Base-by-base conservation (phyloP, 2,888 invertebrate genomes). In the Amiota minor region DNA sequence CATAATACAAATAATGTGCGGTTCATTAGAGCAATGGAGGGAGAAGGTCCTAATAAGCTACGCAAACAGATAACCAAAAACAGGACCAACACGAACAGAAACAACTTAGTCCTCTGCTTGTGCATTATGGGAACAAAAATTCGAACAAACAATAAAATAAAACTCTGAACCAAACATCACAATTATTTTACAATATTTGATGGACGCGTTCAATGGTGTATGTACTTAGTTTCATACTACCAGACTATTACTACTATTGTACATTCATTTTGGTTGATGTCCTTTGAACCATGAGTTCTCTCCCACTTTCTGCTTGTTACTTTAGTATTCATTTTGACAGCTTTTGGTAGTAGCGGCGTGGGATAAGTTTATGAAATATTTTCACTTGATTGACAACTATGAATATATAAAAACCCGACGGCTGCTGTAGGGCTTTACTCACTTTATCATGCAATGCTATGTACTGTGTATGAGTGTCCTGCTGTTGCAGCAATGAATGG, bases 381-480 rank as follows among this genome's bases (percentile, higher is more conserved):
- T 62, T 62, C 62, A 45, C 62, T 35, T 45, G 62, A 62, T 62
- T 62, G 62, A 62, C 62, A 62, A 62, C 45, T 62, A 62, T 62
- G 62, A 62, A 62, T 62, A 62, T 35, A 35, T 23, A 62, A 62
- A 62, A 62, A 12, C 62, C 9, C 56, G 18, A 18, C 20, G 18
- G 23, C 45, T 62, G 62, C 45, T 62, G 62, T 35, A 35, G 62
- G 59, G 59, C 59, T 59, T 59, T 20, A 9, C 35, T 35, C 35
- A 35, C 35, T 35, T 35, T 35, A 35, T 35, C 35, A 35, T 35
- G 35, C 35, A 35, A 35, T 35, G 35, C 35, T 35, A 2, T 35
- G 35, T 35, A 3, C 35, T 35, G 35, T 35, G 6, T 35, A 35
- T 35, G 35, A 35, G 35, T 35, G 35, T 35, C 35, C 35, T 35